These are phyloP conservation scores for Xiphorhynchus erythropygius DNA, from an alignment of 2,797 vertebrate species.

Conservation along the genomic window DNA sequence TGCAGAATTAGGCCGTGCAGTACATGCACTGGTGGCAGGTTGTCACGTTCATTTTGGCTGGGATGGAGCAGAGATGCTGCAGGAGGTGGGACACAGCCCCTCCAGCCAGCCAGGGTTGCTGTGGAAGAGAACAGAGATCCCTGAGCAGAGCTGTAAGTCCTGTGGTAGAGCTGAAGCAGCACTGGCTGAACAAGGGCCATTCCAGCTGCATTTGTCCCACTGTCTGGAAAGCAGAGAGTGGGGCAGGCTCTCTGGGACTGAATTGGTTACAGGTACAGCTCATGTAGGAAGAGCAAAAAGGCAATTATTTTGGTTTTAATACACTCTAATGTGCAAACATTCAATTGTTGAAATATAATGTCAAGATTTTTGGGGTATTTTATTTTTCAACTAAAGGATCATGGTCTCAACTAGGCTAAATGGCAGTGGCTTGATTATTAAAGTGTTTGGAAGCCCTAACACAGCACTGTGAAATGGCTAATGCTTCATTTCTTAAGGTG, in stretches of 20 bases:
- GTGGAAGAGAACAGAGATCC: neutral
- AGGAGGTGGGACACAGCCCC: neutral
- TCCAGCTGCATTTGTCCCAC: neutral
- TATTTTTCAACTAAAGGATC: neutral
- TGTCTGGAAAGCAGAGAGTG: neutral
- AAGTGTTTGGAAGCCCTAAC: neutral
- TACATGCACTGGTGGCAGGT: accelerated
- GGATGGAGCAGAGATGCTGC: neutral
- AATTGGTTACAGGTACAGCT: neutral
- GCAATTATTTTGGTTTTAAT: neutral
- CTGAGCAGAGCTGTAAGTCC: neutral
- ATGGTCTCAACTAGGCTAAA: neutral
- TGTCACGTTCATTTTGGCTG: neutral
- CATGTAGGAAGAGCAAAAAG: neutral
- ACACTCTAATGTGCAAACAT: neutral
- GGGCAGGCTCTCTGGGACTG: neutral
- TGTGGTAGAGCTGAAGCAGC: neutral
- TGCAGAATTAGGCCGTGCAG: neutral
- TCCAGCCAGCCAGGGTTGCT: neutral
- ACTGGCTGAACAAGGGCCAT: neutral
- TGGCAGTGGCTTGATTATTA: neutral
- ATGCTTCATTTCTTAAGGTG: neutral
- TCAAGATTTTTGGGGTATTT: neutral
- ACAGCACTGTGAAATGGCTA: neutral
- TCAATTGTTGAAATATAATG: neutral